phyloP scores from a whole-genome alignment of 2,888 invertebrate genomes.

The Drosophila merina region DNA sequence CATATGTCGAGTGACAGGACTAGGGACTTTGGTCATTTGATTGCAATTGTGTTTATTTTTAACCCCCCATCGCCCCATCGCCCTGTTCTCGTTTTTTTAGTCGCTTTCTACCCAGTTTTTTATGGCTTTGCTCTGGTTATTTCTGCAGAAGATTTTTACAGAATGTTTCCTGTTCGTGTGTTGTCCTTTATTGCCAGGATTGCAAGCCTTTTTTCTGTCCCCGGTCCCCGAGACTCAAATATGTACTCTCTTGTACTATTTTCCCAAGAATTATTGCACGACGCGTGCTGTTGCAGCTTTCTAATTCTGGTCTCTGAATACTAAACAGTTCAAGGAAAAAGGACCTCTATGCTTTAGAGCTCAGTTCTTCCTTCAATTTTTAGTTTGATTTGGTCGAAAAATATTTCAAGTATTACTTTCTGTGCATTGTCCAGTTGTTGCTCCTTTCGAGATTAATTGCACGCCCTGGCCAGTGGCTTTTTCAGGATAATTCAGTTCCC shows the following conservation, averaged over 20 bases:
- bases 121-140: constrained; percentile 8
- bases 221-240: constrained; percentile 1
- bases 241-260: neutral
- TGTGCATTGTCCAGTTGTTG: constrained; percentile 31
- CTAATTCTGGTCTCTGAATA: constrained; percentile 5
- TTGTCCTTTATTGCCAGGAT: constrained; percentile 1
- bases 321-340: neutral
- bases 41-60: constrained; percentile 16
- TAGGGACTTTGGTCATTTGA: constrained; percentile 13
- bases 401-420: neutral
- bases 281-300: neutral
- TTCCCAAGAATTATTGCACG: constrained; percentile 7
- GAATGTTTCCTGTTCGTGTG: neutral
- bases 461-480: constrained; percentile 16
- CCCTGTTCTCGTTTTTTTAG: no score
- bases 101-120: constrained; percentile 7
- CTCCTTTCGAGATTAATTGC: constrained; percentile 36
- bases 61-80: neutral
- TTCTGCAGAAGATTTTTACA: neutral
- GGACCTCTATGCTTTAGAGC: neutral
- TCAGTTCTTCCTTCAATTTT: neutral
- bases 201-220: constrained; percentile 1
- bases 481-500: constrained; percentile 22
- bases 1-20: constrained; percentile 17
- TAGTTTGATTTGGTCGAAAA: neutral